A percentile compares a stretch with the other conserved stretches of the same genome.
Evolutionary conservation across 37 sponge, comb jelly and placozoan species (phyloP).

Genomic region (Halisarca cf. caerulea): DNA sequence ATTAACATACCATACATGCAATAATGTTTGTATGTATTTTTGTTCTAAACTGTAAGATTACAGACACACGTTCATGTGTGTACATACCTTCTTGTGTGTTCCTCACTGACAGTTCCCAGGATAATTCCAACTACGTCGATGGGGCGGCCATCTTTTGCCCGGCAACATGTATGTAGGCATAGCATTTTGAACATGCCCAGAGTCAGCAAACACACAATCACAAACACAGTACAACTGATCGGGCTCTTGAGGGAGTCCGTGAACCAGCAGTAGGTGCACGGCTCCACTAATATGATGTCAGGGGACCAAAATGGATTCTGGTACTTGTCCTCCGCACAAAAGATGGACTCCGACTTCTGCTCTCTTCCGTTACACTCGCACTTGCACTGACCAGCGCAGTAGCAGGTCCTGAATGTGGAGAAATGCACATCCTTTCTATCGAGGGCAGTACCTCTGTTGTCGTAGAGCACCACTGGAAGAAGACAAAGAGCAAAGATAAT

Average conservation of each 20-base stretch:
- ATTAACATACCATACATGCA: too few relatives aligned
- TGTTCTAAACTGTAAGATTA: not conserved
- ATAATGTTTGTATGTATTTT: not conserved
- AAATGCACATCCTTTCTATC: conserved; percentile 54
- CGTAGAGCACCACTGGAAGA: conserved; percentile 54
- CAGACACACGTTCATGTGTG: not conserved
- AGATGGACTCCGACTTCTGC: conserved; percentile 2
- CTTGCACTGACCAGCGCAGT: conserved; percentile 71
- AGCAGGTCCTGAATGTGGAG: conserved; percentile 49
- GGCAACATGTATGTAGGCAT: conserved; percentile 52
- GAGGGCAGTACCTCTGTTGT: conserved; percentile 49
- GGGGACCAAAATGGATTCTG: conserved; percentile 52
- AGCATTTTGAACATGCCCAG: conserved; percentile 85
- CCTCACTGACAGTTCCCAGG: conserved; percentile 54
- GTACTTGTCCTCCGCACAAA: conserved; percentile 19
- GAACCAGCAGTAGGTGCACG: conserved; percentile 81
- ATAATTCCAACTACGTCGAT: conserved; percentile 72
- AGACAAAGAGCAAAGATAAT: not conserved
- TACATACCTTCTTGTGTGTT: conserved; percentile 62
- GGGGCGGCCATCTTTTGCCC: conserved; percentile 65
- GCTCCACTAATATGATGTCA: conserved; percentile 14
- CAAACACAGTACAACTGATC: conserved; percentile 28
- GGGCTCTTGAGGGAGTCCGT: conserved; percentile 68
- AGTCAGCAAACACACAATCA: conserved; percentile 41
- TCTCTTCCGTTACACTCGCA: conserved; percentile 51